These are phyloP conservation scores for Platysteira castanea DNA, from an alignment of 2,113 vertebrate species.

Conservation along the genomic window DNA sequence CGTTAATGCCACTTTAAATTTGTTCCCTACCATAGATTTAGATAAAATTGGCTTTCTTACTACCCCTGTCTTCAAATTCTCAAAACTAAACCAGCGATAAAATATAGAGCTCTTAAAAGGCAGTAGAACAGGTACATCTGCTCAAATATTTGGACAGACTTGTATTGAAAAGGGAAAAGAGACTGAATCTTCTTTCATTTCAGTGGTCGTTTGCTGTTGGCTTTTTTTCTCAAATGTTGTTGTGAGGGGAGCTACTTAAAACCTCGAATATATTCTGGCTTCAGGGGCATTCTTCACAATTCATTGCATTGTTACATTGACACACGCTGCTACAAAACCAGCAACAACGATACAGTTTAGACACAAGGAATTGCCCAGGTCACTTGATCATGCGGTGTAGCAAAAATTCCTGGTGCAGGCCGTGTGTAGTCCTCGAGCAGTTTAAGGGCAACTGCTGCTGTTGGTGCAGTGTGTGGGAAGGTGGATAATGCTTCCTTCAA, in stretches of 20 bases:
- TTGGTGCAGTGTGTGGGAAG: neutral
- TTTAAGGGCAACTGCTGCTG: neutral
- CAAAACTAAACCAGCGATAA: slow-evolving; percentile 30
- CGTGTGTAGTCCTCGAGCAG: neutral
- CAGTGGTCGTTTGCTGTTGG: neutral
- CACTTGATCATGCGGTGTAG: neutral
- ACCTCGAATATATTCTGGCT: neutral
- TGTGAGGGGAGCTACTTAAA: neutral
- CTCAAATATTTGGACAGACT: slow-evolving; percentile 48
- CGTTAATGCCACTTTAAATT: neutral
- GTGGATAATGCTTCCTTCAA: neutral
- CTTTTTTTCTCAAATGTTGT: neutral
- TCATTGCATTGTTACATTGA: neutral
- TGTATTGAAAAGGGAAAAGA: slow-evolving; percentile 47
- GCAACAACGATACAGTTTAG: neutral
- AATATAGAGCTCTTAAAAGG: slow-evolving; percentile 26
- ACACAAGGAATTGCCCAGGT: neutral
- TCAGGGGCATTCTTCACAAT: neutral
- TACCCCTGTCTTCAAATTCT: neutral
- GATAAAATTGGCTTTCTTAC: neutral
- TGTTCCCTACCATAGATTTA: neutral
- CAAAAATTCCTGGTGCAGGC: neutral
- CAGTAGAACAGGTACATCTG: neutral
- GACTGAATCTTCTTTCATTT: slow-evolving; percentile 36
- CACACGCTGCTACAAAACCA: neutral